Percentiles rank a stretch among this genome's conserved stretches.
Conservation (phyloP, 2,113 vertebrate species). For the Andinoacara biseriatus region DNA sequence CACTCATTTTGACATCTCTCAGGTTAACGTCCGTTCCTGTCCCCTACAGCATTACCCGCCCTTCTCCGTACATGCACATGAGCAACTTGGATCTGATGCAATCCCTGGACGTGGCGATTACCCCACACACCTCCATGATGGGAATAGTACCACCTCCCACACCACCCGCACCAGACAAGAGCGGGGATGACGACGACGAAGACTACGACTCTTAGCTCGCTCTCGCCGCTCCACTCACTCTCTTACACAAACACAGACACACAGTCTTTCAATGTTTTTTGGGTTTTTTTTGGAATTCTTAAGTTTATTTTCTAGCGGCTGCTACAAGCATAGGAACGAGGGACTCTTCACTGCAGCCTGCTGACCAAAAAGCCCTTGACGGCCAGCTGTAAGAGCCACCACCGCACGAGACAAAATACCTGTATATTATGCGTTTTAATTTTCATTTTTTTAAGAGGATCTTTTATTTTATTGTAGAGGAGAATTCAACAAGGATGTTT, state of each 20-base stretch:
- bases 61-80: conserved; percentile 73
- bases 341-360: conserved; percentile 55
- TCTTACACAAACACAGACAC: not conserved
- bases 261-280: conserved; percentile 37
- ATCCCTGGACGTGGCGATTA: conserved; percentile 71
- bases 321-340: conserved; percentile 52
- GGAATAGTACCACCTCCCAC: conserved; percentile 65
- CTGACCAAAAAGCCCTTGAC: conserved; percentile 6
- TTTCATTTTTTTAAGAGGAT: conserved; percentile 52
- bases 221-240: not conserved
- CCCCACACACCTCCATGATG: conserved; percentile 74
- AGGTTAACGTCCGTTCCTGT: not conserved
- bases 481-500: conserved; percentile 69
- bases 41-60: conserved; percentile 52
- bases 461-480: conserved; percentile 78
- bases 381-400: conserved; percentile 17
- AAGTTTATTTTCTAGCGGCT: conserved; percentile 57
- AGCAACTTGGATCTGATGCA: conserved; percentile 64
- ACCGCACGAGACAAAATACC: conserved; percentile 47
- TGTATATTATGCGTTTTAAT: conserved; percentile 78
- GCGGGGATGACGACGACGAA: conserved; percentile 80
- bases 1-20: not conserved
- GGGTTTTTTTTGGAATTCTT: conserved; percentile 46
- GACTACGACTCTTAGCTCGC: conserved; percentile 90
- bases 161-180: conserved; percentile 59